Evolutionary conservation across 2,888 invertebrate species (phyloP), one percentile per base, ranked within the genome.

Genomic region (Cheilosia variabilis): DNA sequence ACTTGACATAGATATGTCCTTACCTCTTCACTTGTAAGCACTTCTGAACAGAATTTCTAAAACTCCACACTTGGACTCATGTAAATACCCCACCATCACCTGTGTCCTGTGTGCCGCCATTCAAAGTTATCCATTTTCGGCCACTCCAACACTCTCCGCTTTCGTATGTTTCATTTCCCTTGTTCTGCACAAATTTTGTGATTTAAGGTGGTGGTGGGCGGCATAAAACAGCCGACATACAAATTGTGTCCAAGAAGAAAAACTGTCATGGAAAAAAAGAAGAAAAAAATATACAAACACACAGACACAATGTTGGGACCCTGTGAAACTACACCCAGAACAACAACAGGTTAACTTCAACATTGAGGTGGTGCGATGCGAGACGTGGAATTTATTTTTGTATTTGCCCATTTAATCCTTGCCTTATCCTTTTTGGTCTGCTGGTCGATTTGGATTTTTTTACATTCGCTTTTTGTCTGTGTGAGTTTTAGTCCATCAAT

Each of bases 301-400:
- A 45, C n/a, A 24, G 27, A 27, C 27, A 66, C 31, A 13, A n/a
- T 17, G 9, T 6, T 24, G 15, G 15, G 19, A 5, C 15, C 15
- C 31, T 57, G 4, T 31, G 37, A 43, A 47, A n/a, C 47, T 19
- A 43, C 15, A 45, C 9, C 13, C 10, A 52, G 69, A 76, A 81
- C 68, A 71, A 84, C 84, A 84, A 84, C 84, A 84, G 84, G 84
- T 84, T 80, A 80, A 37, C 45, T 72, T 77, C 43, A 15, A 60
- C 45, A 52, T 65, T 41, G 13, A 15, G 31, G 27, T 22, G 52
- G 34, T 4, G 9, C 15, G 34, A 10, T 0, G 34, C 13, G 13
- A 37, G 76, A 31, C 15, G n/a, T 37, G 50, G 41, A 45, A 82
- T 65, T 53, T 55, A 66, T 71, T 71, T 66, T 58, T 52, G 62